Evolutionary conservation across 2,113 vertebrate genomes (phyloP), one percentile per base, ranked within the genome.

Genomic region (Oryzias woworae): DNA sequence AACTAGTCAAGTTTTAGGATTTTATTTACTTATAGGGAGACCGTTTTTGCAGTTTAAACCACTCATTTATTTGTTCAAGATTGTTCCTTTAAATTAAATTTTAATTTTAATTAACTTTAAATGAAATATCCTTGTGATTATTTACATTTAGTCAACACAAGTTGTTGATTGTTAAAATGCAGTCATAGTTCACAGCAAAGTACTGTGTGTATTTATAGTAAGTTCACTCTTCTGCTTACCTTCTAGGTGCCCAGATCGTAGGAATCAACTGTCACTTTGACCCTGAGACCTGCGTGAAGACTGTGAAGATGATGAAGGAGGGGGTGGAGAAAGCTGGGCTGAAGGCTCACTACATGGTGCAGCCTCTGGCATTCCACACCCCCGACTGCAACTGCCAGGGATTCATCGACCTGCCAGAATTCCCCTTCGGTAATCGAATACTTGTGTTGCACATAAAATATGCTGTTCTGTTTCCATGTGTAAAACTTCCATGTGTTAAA

Each of bases 221-320:
- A 43, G 26, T 53, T 75, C 10, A 65, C 17, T 18, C 23, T 22
- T 28, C 2, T 58, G 26, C 13, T 15, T 54, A 31, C 24, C 53
- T 16, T n/a, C 28, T 16, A 79, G 97, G 97, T 69, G 97, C 97
- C 47, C 91, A 95, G 73, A 93, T 99, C 51, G 78, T 98, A 6
- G 97, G 97, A 4, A 85, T 99, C 75, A 99, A 99, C 90, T 99
- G 97, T 80, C 97, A 99, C 88, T 99, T 98, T 78, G 97, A 99
- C 85, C 93, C 96, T 24, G 81, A 92, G 62, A 98, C 78, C 76
- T 94, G 75, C 22, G 85, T 99, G 26, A 78, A 94, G 82, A 90
- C 97, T 0, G 89, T 99, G 70, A 93, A 90, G 80, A 88, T 96
- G 90, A 98, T 99, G 97, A 98, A 98, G 82, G 94, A 94, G 52